phyloP scores from a whole-genome alignment of 2,113 vertebrate species.

The Labrus mixtus region DNA sequence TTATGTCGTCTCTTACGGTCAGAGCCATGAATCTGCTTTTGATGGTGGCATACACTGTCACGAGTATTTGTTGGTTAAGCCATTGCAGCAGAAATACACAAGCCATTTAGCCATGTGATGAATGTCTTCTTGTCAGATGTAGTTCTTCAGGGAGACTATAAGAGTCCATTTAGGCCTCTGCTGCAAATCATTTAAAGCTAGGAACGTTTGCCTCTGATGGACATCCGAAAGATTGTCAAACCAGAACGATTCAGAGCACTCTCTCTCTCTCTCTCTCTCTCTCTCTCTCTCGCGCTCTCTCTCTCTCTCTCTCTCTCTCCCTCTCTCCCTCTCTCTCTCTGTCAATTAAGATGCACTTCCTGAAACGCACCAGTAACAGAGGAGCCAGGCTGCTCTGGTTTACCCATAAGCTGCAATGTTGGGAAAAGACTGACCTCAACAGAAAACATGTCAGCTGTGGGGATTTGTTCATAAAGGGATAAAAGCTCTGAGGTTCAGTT shows the following conservation, averaged over 20 bases:
- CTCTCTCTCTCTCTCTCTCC: no score
- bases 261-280: no score
- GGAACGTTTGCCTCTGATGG: not conserved
- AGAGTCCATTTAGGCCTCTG: constrained; percentile 38
- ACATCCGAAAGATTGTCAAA: constrained; percentile 12
- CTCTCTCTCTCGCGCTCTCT: no score
- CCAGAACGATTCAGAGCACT: not conserved
- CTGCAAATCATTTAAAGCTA: constrained; percentile 27
- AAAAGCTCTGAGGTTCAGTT: no score
- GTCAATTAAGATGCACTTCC: constrained; percentile 13
- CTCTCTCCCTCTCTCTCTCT: not conserved
- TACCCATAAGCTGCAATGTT: not conserved
- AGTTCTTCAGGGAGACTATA: constrained; percentile 37
- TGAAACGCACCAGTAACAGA: not conserved
- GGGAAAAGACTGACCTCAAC: not conserved
- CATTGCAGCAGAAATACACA: constrained; percentile 17
- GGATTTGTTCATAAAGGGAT: no score
- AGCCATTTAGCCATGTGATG: constrained; percentile 40
- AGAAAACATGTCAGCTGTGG: no score
- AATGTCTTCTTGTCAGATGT: constrained; percentile 32
- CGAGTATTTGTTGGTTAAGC: constrained; percentile 16
- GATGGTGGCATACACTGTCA: constrained; percentile 15
- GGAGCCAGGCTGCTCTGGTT: not conserved
- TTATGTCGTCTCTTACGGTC: not conserved
- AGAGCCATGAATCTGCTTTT: not conserved